Base-by-base conservation (phyloP, 2,797 vertebrate genomes). In the Enteromius mattozi region DNA sequence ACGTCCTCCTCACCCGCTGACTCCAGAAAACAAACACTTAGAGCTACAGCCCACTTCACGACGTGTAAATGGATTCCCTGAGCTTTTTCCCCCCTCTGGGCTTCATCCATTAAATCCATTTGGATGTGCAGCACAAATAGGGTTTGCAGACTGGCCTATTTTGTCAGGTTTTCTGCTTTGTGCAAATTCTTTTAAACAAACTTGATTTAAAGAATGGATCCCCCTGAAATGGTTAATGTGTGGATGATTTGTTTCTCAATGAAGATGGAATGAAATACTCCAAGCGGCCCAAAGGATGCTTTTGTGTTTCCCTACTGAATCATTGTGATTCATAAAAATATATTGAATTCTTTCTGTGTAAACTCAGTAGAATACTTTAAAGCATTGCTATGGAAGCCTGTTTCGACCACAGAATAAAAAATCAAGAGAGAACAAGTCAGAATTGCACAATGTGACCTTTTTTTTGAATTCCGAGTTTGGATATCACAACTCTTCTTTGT, bases 21-120 rank as follows among this genome's bases (percentile, higher is more conserved):
- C 70, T 68, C 71, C 72, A 68, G 51, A 86, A 86, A 87, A 87
- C 83, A 83, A 82, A 89, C 80, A 76, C 54, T 77, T 75, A 66
- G 69, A 84, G 45, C 40, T 82, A 63, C 24, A 63, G 8, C 49
- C 63, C 75, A 71, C 65, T 84, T 78, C 21, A 71, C 40, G 24
- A 47, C 1, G 19, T 71, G 54, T 12, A 84, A 63, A 82, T 81
- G 79, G 78, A 66, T 81, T 85, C 49, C 65, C 65, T 21, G 72
- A 70, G 14, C 27, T 59, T 70, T 72, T 49, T 24, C 17, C 61
- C n/a, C 33, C 82, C 14, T 30, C 82, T 82, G 74, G 63, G 27
- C 45, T 65, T 30, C 49, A 59, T 81, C 69, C n/a, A 37, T 76
- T 78, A 83, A 78, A 63, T 70, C 45, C n/a, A 21, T 74, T 83